Base-by-base conservation (phyloP, 1,140 invertebrate species). In the Atopsyche davidsoni region DNA sequence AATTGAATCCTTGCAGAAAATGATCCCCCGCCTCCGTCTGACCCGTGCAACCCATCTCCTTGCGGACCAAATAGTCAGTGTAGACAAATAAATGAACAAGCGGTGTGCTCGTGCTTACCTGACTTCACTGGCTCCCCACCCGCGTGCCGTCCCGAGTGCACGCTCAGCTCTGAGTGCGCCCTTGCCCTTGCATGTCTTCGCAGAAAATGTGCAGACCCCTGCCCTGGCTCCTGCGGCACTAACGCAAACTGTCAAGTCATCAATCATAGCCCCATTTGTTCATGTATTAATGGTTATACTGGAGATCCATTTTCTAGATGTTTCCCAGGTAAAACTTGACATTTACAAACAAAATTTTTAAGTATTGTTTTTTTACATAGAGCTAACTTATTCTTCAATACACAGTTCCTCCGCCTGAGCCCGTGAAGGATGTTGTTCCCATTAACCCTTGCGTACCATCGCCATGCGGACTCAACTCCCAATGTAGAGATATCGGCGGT, bases 191-290 rank as follows among this genome's bases (percentile, higher is more conserved):
- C 78, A 10, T 87, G 84, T 59, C 70, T 76, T 36, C 81, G 81
- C 53, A 73, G 78, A 43, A 81, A 78, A 64, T 87, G 85, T 64
- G 62, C 67, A 19, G 77, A 83, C 59, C 83, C 83, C 23, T 87
- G 85, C 61, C 74, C 75, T 9, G 79, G 75, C 54, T 70, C 75
- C 22, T 83, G 81, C 59, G 81, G 80, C 2, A 51, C 73, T 13
- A 74, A 76, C 51, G 66, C 79, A 13, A 61, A 71, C 13, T 87
- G 84, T 58, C 67, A 67, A 59, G 77, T 79, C 1, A 76, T 84
- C 3, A 86, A 85, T 62, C 87, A 90, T 60, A 79, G 81, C 42
- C 83, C 87, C 10, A 79, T 81, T 46, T 91, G 88, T 62, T 75
- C 73, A 7, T 91, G 88, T 61, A 75, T 79, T 21, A 70, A 75